These are phyloP conservation scores for Dromius quadrimaculatus DNA, from an alignment of 2,888 invertebrate species.

Conservation along the genomic window DNA sequence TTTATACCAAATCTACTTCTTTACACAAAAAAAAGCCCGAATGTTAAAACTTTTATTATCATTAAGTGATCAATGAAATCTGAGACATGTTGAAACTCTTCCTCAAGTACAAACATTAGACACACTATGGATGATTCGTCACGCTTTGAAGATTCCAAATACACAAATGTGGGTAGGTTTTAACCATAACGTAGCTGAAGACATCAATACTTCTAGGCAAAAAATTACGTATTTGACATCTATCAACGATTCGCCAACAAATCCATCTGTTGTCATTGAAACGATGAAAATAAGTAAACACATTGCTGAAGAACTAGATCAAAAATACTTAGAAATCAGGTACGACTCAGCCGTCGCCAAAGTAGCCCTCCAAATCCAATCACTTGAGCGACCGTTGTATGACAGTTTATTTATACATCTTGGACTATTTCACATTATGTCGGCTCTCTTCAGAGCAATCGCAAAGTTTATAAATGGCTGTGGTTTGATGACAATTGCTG, in stretches of 20 bases:
- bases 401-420: conserved; percentile 57
- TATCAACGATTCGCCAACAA: conserved; percentile 48
- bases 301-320: conserved; percentile 52
- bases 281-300: conserved; percentile 56
- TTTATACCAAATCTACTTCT: too few species aligned
- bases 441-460: conserved; percentile 58
- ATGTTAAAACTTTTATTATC: too few species aligned
- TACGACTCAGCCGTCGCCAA: conserved; percentile 54
- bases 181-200: conserved; percentile 22
- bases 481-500: conserved; percentile 55
- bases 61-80: too few species aligned
- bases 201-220: conserved; percentile 51
- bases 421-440: conserved; percentile 58
- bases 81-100: too few species aligned
- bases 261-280: conserved; percentile 56
- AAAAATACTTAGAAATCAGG: conserved; percentile 55
- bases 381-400: conserved; percentile 15
- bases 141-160: conserved; percentile 23
- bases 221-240: conserved; percentile 57
- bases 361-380: neutral
- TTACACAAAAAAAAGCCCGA: too few species aligned
- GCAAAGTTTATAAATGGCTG: conserved; percentile 57
- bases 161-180: conserved; percentile 53
- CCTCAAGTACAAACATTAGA: too few species aligned
- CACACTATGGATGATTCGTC: conserved; percentile 50